Percentiles rank a stretch among this genome's conserved stretches.
These are phyloP conservation scores for Gadopsis bispinosus DNA, from an alignment of 2,797 vertebrate species.

Conservation along the genomic window DNA sequence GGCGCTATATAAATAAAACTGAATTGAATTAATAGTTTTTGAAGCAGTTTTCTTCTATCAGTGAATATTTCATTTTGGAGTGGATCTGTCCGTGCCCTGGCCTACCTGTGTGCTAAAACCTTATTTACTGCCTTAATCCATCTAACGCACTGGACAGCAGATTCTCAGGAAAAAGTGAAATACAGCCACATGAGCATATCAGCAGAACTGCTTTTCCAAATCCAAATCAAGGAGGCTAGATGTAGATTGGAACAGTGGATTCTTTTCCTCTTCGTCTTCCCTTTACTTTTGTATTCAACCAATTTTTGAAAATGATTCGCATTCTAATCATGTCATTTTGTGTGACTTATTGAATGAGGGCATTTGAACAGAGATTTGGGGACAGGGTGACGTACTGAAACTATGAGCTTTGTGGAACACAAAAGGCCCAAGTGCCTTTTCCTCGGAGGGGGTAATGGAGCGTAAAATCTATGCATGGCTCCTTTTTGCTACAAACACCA, in stretches of 20 bases:
- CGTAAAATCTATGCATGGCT: conserved; percentile 73
- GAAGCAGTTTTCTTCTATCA: conserved; percentile 3
- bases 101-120: conserved; percentile 2
- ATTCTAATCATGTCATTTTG: conserved; percentile 29
- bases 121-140: conserved; percentile 45
- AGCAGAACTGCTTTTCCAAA: conserved; percentile 18
- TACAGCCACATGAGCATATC: conserved; percentile 13
- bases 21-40: no score
- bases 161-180: conserved; percentile 14
- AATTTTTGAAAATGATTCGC: conserved; percentile 16
- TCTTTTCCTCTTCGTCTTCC: neutral
- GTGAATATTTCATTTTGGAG: conserved; percentile 15
- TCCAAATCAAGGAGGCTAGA: conserved; percentile 17
- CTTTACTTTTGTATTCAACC: conserved; percentile 3
- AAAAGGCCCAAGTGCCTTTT: conserved; percentile 57
- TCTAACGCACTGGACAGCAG: conserved; percentile 7
- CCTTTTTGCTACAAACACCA: conserved; percentile 62
- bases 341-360: conserved; percentile 28
- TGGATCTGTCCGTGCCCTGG: neutral
- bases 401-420: conserved; percentile 41
- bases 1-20: no score
- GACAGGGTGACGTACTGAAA: conserved; percentile 31
- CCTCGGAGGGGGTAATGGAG: conserved; percentile 67
- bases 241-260: neutral
- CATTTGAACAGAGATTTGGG: neutral